Conservation (phyloP, 2,797 vertebrate genomes). For the Holocentrus rufus region DNA sequence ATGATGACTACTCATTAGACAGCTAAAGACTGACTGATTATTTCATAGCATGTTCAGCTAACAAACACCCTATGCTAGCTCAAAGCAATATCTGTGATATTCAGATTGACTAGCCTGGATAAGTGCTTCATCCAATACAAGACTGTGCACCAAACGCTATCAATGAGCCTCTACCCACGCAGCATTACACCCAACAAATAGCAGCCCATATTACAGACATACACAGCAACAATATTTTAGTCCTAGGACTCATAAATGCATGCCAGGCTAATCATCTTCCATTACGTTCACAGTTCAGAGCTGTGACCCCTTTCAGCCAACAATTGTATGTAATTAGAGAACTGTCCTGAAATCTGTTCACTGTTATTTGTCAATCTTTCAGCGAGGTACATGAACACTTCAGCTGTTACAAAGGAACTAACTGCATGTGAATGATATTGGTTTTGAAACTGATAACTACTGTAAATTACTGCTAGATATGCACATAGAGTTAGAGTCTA, state of each 20-base stretch:
- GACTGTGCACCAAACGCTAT: constrained; percentile 69
- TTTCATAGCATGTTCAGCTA: constrained; percentile 62
- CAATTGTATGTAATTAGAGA: constrained; percentile 61
- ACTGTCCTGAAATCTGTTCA: constrained; percentile 52
- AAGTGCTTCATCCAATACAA: constrained; percentile 65
- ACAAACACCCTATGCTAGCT: constrained; percentile 71
- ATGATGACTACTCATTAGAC: constrained; percentile 75
- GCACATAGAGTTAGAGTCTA: not conserved
- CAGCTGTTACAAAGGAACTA: constrained; percentile 14
- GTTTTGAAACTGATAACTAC: constrained; percentile 28
- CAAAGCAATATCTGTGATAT: constrained; percentile 60
- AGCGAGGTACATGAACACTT: constrained; percentile 38
- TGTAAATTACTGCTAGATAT: constrained; percentile 2
- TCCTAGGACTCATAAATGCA: constrained; percentile 17
- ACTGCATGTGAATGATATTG: not conserved
- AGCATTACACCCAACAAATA: constrained; percentile 67
- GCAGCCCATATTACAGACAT: constrained; percentile 62
- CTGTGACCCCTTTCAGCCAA: constrained; percentile 68
- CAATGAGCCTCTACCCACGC: constrained; percentile 69
- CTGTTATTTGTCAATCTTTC: constrained; percentile 52
- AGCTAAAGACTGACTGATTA: constrained; percentile 71
- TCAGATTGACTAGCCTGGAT: constrained; percentile 68
- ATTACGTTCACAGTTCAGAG: constrained; percentile 55
- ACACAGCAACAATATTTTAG: constrained; percentile 46
- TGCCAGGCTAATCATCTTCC: constrained; percentile 15